Evolutionary conservation across 2,797 vertebrate species (phyloP).

Genomic region (Trachurus trachurus): DNA sequence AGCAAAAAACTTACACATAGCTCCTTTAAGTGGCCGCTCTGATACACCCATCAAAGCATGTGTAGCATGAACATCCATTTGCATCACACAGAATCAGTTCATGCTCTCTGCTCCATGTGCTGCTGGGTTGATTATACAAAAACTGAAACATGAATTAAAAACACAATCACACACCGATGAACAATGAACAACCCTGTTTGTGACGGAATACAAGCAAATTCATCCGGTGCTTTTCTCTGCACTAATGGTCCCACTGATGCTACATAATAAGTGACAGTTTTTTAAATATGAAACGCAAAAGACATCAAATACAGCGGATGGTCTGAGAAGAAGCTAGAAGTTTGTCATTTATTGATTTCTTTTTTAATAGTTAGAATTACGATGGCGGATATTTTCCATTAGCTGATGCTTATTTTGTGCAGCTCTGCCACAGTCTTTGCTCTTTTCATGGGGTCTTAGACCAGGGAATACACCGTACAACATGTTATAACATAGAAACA

Average conservation of each 20-base stretch:
- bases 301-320: slow-evolving; percentile 19
- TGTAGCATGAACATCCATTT: slow-evolving; percentile 2
- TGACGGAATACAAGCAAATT: background rate
- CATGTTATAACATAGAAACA: slow-evolving; percentile 45
- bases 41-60: slow-evolving; percentile 3
- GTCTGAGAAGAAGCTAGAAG: slow-evolving; percentile 26
- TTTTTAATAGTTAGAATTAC: slow-evolving; percentile 6
- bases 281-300: slow-evolving; percentile 34
- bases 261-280: slow-evolving; percentile 5
- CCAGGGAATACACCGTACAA: slow-evolving; percentile 41
- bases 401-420: slow-evolving; percentile 17
- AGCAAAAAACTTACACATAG: no score
- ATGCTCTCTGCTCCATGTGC: slow-evolving; percentile 19
- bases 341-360: slow-evolving; percentile 3
- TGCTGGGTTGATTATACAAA: slow-evolving; percentile 19
- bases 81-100: slow-evolving; percentile 12
- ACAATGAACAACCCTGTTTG: slow-evolving; percentile 11
- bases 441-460: slow-evolving; percentile 29
- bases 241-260: slow-evolving; percentile 18
- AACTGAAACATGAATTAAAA: background rate
- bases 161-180: background rate
- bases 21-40: background rate
- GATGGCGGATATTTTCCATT: slow-evolving; percentile 6
- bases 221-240: background rate
- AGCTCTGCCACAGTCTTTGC: slow-evolving; percentile 4